Conservation (phyloP, 2,888 invertebrate genomes). For the Stenchaetothrips biformis region DNA sequence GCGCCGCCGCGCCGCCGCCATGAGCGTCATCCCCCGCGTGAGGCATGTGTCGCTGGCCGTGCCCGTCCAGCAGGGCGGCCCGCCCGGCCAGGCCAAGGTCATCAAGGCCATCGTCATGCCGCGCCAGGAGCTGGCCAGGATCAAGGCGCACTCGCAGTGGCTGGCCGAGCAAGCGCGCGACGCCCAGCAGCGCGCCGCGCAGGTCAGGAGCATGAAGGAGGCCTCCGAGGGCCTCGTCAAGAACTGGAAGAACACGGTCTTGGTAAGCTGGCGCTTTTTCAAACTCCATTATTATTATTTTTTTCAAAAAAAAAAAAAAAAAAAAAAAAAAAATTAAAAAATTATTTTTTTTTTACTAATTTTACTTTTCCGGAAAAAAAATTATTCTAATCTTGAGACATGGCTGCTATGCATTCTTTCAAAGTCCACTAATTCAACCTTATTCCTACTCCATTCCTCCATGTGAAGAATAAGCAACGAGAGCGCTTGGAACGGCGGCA, state of each 20-base stretch:
- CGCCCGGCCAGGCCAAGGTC: background rate
- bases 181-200: background rate
- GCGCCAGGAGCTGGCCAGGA: constrained; percentile 9
- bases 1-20: background rate
- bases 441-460: background rate
- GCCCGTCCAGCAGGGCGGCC: background rate
- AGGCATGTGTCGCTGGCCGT: background rate
- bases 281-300: too few relatives aligned
- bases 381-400: too few relatives aligned
- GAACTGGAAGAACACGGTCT: constrained; percentile 6
- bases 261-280: background rate
- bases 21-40: constrained; percentile 8
- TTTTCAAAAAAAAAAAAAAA: too few relatives aligned
- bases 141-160: constrained; percentile 8
- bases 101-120: background rate
- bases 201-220: background rate
- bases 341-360: too few relatives aligned
- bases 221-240: background rate
- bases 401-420: too few relatives aligned
- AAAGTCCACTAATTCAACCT: background rate
- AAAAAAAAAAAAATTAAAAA: too few relatives aligned
- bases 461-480: background rate
- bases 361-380: too few relatives aligned
- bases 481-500: background rate
- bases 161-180: constrained; percentile 4